These are phyloP conservation scores for Mesocricetus auratus DNA, from an alignment of 2,113 vertebrate genomes.

Conservation along the genomic window DNA sequence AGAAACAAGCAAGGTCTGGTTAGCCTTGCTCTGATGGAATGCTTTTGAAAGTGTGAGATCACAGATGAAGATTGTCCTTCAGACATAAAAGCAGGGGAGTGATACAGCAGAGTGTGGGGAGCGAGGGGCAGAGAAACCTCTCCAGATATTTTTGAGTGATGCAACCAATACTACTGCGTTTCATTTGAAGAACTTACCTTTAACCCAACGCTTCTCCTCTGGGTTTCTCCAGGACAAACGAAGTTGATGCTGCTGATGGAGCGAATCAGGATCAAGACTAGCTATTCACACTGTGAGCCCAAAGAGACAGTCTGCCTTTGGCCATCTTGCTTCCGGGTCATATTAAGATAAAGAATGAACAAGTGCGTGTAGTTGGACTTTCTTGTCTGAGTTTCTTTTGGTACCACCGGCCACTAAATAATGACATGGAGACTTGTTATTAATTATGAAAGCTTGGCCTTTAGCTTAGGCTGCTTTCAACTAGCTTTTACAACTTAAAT, in stretches of 20 bases:
- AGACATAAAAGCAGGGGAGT: background rate
- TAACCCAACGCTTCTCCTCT: background rate
- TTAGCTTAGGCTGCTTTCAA: no score
- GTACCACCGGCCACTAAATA: no score
- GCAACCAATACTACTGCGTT: background rate
- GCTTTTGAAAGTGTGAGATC: background rate
- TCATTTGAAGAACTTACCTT: background rate
- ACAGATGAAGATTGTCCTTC: conserved; percentile 3
- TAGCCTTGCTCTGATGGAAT: background rate
- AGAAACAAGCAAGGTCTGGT: conserved; percentile 42
- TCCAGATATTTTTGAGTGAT: background rate
- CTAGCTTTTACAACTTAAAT: no score
- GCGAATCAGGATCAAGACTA: background rate
- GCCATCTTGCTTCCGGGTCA: background rate
- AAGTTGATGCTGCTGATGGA: background rate
- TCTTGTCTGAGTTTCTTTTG: no score
- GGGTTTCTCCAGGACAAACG: background rate
- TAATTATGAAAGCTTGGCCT: no score
- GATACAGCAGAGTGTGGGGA: background rate
- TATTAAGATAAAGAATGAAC: background rate
- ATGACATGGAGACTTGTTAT: no score
- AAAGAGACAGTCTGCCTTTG: background rate
- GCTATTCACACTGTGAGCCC: background rate
- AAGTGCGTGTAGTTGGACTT: background rate
- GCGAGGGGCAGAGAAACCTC: background rate